Percentiles rank a stretch among this genome's conserved stretches.
phyloP scores from a whole-genome alignment of 1,140 invertebrate genomes.

The Sycobia sp. region DNA sequence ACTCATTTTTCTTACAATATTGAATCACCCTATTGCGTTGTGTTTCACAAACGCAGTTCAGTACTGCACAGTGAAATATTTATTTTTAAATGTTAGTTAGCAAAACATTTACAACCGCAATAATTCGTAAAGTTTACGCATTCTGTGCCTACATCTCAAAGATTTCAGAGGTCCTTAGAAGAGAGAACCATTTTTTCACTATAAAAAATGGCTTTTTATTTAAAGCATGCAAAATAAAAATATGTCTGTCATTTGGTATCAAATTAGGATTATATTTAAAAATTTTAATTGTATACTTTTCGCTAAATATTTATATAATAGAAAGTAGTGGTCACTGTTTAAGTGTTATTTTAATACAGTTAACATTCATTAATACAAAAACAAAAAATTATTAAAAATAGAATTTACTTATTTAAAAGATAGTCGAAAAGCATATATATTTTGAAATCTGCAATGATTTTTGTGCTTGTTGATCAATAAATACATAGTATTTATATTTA shows the following conservation, averaged over 20 bases:
- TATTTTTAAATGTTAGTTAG: constrained; percentile 11
- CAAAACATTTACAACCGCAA: constrained; percentile 28
- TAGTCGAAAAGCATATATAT: background rate
- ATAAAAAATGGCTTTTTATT: background rate
- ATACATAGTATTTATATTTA: constrained; percentile 16
- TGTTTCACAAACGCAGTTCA: constrained; percentile 5
- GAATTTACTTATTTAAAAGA: no score
- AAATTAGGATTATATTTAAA: background rate
- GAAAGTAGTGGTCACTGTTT: background rate
- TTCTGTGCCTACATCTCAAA: constrained; percentile 1
- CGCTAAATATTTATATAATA: background rate
- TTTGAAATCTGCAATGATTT: background rate
- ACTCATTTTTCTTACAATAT: background rate
- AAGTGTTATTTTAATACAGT: background rate
- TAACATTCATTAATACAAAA: background rate
- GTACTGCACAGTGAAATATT: constrained; percentile 17
- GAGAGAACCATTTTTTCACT: constrained; percentile 20
- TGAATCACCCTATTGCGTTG: background rate
- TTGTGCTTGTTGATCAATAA: background rate
- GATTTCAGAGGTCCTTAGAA: constrained; percentile 21
- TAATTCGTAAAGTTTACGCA: constrained; percentile 16
- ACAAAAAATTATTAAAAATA: background rate
- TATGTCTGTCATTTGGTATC: background rate
- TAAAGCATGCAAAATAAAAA: background rate
- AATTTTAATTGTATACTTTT: background rate